phyloP scores from a whole-genome alignment of 1,140 invertebrate genomes.

The Mycetomoellerius zeteki region DNA sequence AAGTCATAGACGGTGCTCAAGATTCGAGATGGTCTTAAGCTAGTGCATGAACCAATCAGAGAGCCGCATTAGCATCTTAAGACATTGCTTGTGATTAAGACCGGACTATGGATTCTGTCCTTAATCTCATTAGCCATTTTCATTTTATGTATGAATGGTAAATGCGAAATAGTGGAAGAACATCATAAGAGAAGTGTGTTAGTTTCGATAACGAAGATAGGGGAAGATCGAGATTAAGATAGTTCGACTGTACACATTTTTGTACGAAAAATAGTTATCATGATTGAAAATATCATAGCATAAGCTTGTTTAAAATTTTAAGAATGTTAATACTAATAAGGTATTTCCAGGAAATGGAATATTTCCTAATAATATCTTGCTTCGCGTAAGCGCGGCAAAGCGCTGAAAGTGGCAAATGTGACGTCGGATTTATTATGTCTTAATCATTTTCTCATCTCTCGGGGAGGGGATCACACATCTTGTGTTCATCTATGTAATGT shows the following conservation, averaged over 20 bases:
- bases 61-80: too few relatives aligned
- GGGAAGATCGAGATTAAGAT: background rate
- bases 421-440: conserved; percentile 15
- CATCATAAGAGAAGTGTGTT: background rate
- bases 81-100: too few relatives aligned
- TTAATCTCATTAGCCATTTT: background rate
- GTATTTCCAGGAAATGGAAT: conserved; percentile 15
- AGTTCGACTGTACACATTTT: conserved; percentile 35
- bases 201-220: background rate
- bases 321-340: conserved; percentile 9
- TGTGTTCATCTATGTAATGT: conserved; percentile 58
- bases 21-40: too few relatives aligned
- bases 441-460: conserved; percentile 66
- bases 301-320: background rate
- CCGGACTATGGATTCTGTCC: too few relatives aligned
- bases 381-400: background rate
- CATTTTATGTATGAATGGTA: background rate
- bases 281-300: conserved; percentile 15
- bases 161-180: background rate
- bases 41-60: too few relatives aligned
- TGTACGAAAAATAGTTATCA: background rate
- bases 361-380: background rate
- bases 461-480: background rate
- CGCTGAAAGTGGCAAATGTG: conserved; percentile 16
- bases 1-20: too few relatives aligned